Evolutionary conservation across 2,888 invertebrate species (phyloP), one percentile per base, ranked within the genome.

Genomic region (Marronus borbonicus): DNA sequence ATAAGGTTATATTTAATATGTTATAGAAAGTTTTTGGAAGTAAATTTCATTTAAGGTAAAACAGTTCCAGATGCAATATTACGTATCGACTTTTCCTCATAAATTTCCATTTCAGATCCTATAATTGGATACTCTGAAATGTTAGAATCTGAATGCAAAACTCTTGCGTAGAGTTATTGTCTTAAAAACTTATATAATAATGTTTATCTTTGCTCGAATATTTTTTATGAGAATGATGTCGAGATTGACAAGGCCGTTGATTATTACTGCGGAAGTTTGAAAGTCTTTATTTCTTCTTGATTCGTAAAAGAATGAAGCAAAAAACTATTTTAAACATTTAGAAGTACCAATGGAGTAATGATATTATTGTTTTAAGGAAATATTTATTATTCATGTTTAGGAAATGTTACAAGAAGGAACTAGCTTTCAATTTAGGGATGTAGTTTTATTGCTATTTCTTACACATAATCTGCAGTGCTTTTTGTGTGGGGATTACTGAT

Each of bases 1-100:
- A 74, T 60, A 74, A 74, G 60, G 39, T 60, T 74, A 74, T 44
- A 60, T 74, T 74, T 74, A 74, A 62, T 70, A 70, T 74, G 72
- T 44, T 60, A 74, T 60, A 62, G 49, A 74, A 74, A 74, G 72
- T 74, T 74, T 5, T 62, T 44, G 14, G 24, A 44, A 49, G 60
- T 60, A 74, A 74, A 74, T 74, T 74, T 74, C 39, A 39, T 60
- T 60, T 44, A 44, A 44, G 39, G 60, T 60, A 74, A 74, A 44
- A 28, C 58, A 74, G 24, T 72, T 65, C 49, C 68, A 50, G 68
- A 50, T 28, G 58, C 58, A 3, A 60, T 58, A 44, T 74, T 60
- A 74, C 24, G 20, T 74, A 60, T 60, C 7, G 44, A 55, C 55
- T 70, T 58, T 60, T 60, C 39, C 31, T 72, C 72, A 44, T 72